phyloP scores from a whole-genome alignment of 2,113 vertebrate species.

The Centropus bengalensis region DNA sequence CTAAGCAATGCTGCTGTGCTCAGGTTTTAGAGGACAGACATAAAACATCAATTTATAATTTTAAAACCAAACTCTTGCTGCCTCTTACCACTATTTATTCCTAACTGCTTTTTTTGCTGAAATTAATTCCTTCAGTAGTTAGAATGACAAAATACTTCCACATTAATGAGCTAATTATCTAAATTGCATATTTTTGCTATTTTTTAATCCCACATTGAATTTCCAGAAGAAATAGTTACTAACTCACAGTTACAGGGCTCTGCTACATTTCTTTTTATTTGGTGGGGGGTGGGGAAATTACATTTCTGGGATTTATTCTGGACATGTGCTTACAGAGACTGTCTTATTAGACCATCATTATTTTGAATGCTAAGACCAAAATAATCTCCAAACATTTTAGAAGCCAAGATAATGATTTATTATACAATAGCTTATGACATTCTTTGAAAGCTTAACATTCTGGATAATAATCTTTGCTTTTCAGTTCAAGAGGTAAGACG shows the following conservation, averaged over 20 bases:
- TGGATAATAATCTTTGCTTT: not conserved
- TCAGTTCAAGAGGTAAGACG: not conserved
- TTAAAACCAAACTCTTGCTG: conserved; percentile 7
- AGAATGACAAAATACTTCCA: conserved; percentile 42
- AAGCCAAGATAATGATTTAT: not conserved
- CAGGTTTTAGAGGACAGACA: not conserved
- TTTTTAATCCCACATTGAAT: not conserved
- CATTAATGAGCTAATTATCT: conserved; percentile 15
- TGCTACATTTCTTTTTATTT: not conserved
- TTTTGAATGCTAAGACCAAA: not conserved
- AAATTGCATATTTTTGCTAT: not conserved
- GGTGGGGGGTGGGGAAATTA: not conserved
- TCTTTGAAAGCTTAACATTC: not conserved
- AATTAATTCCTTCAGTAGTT: conserved; percentile 16
- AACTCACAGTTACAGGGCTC: not conserved
- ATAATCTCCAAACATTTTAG: not conserved
- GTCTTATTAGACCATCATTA: not conserved
- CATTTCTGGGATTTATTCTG: not conserved
- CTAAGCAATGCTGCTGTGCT: not conserved
- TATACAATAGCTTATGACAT: not conserved
- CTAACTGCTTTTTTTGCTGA: not conserved
- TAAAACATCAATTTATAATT: not conserved
- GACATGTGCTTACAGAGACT: not conserved
- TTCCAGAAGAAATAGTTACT: not conserved
- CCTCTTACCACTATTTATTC: conserved; percentile 17